Percentiles rank a stretch among this genome's conserved stretches.
These are phyloP conservation scores for Pipra filicauda DNA, from an alignment of 2,113 vertebrate species.

Conservation along the genomic window DNA sequence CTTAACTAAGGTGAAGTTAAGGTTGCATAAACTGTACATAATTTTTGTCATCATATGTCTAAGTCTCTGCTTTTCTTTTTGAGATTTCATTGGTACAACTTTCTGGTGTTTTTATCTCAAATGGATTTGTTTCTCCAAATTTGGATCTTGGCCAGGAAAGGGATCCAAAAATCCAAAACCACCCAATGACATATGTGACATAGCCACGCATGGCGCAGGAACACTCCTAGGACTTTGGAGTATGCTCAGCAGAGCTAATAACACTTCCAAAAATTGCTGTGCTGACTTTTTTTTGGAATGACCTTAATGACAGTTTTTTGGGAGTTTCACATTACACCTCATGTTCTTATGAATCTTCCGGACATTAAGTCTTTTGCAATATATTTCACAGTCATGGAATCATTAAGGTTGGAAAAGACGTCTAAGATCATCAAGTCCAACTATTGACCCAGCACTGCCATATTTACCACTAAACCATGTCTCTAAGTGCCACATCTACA, in stretches of 20 bases:
- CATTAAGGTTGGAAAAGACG: not conserved
- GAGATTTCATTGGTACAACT: slow-evolving; percentile 32
- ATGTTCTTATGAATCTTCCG: not conserved
- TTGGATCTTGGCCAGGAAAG: not conserved
- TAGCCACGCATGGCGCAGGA: not conserved
- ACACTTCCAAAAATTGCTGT: not conserved
- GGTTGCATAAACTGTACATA: slow-evolving; percentile 39
- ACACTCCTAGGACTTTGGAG: not conserved
- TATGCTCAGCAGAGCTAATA: not conserved
- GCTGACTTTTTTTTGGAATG: not conserved
- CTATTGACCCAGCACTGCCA: not conserved
- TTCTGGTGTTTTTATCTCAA: slow-evolving; percentile 33
- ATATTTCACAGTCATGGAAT: not conserved
- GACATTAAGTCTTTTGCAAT: not conserved
- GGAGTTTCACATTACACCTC: slow-evolving; percentile 21
- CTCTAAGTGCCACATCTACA: not conserved
- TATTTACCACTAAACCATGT: not conserved
- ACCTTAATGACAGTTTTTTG: not conserved
- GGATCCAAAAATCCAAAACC: slow-evolving; percentile 12
- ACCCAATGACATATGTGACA: not conserved
- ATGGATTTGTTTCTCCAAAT: slow-evolving; percentile 5
- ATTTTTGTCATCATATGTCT: slow-evolving; percentile 27
- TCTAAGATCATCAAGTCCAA: not conserved
- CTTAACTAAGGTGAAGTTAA: slow-evolving; percentile 53
- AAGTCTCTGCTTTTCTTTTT: slow-evolving; percentile 24